Percentiles rank a stretch among this genome's conserved stretches.
These are phyloP conservation scores for Pantelozetes paolii DNA, from an alignment of 2,888 invertebrate species.

Conservation along the genomic window DNA sequence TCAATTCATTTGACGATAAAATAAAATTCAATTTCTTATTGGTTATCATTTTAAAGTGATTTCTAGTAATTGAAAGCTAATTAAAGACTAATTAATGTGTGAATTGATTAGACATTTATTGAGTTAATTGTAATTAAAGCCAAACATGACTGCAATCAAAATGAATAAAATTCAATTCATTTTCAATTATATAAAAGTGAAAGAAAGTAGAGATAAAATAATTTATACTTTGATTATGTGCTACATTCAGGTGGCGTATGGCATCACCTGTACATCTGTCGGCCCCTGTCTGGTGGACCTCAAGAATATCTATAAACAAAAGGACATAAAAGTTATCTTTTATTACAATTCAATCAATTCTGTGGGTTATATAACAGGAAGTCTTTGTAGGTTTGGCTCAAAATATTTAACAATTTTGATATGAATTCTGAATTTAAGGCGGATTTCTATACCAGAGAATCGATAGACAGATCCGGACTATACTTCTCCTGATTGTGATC, in stretches of 20 bases:
- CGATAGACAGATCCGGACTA: slow-evolving; percentile 10
- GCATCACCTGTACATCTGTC: slow-evolving; percentile 29
- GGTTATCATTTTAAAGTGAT: too few relatives aligned
- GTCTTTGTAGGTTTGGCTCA: slow-evolving; percentile 10
- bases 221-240: slow-evolving; percentile 15
- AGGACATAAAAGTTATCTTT: slow-evolving; percentile 21
- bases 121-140: too few relatives aligned
- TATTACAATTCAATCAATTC: slow-evolving; percentile 32
- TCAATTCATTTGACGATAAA: too few relatives aligned
- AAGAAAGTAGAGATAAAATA: slow-evolving; percentile 20
- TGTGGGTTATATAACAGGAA: slow-evolving; percentile 20
- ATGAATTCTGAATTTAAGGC: slow-evolving; percentile 6
- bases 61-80: too few relatives aligned
- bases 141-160: neutral
- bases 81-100: too few relatives aligned
- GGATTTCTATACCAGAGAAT: slow-evolving; percentile 4
- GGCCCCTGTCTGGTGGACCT: slow-evolving; percentile 28
- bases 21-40: too few relatives aligned
- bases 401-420: too few relatives aligned
- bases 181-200: neutral
- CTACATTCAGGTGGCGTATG: slow-evolving; percentile 18
- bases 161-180: neutral
- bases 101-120: too few relatives aligned
- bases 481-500: neutral
- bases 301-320: slow-evolving; percentile 21